phyloP scores from a whole-genome alignment of 2,797 vertebrate genomes.

The Sardinella longiceps region DNA sequence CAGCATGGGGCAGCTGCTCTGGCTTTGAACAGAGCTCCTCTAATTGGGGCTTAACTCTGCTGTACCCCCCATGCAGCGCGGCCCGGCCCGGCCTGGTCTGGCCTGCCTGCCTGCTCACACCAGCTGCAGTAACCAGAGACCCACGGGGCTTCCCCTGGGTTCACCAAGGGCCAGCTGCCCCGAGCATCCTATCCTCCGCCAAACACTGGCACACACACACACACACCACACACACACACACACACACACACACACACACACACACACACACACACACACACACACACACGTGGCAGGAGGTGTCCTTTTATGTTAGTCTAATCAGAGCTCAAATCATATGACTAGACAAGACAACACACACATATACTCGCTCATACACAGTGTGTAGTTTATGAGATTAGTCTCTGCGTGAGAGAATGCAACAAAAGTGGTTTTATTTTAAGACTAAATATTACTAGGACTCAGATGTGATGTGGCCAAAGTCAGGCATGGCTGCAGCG shows the following conservation, averaged over 20 bases:
- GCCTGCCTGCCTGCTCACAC: neutral
- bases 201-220: neutral
- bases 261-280: neutral
- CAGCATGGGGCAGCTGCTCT: conserved; percentile 2
- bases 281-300: neutral
- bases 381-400: neutral
- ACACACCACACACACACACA: neutral
- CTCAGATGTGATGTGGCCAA: neutral
- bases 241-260: neutral
- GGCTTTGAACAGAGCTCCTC: conserved; percentile 17
- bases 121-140: conserved; percentile 20
- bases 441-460: neutral
- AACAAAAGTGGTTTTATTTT: neutral
- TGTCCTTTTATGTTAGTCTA: neutral
- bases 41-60: neutral
- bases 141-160: neutral
- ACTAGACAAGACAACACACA: neutral
- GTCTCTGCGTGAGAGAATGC: neutral
- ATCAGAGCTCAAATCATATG: neutral
- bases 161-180: conserved; percentile 11
- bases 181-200: neutral
- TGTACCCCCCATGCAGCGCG: neutral
- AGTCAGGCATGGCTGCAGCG: neutral
- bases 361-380: neutral
- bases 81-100: no score